Conservation (phyloP, 2,797 vertebrate genomes). For the Aplochiton taeniatus region DNA sequence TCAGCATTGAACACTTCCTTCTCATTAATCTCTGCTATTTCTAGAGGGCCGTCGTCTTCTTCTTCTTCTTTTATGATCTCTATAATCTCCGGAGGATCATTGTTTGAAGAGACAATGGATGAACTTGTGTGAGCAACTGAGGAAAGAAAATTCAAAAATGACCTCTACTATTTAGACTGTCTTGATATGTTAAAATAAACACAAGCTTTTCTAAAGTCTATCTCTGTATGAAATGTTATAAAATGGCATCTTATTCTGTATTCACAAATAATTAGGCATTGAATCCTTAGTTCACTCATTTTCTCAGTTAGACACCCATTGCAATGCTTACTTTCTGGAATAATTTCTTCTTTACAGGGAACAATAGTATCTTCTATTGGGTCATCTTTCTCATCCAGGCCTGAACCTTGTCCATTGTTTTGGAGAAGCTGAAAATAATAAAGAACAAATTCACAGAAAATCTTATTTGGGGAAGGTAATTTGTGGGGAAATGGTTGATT, state of each 20-base stretch:
- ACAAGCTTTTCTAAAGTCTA: no score
- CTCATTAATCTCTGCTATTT: conserved; percentile 58
- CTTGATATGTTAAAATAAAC: no score
- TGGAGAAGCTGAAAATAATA: conserved; percentile 72
- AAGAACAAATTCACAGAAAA: conserved; percentile 2
- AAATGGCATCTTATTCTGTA: neutral
- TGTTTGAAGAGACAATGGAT: conserved; percentile 68
- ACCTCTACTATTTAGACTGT: neutral
- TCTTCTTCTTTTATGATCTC: conserved; percentile 59
- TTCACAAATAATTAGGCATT: conserved; percentile 1
- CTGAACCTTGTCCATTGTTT: conserved; percentile 78
- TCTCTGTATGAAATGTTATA: no score
- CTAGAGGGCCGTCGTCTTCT: conserved; percentile 26
- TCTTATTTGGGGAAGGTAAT: no score
- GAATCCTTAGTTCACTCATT: neutral
- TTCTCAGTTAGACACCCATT: conserved; percentile 7
- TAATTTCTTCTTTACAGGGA: conserved; percentile 58
- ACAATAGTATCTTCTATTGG: conserved; percentile 52
- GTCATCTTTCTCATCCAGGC: conserved; percentile 67
- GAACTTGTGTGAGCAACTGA: conserved; percentile 76
- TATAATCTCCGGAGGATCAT: conserved; percentile 64
- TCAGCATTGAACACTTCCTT: conserved; percentile 56
- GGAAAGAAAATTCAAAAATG: conserved; percentile 43
- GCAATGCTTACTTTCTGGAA: conserved; percentile 66
- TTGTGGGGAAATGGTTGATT: no score